Base-by-base conservation (phyloP, 2,888 invertebrate genomes). In the Drosophila fulvimacula region DNA sequence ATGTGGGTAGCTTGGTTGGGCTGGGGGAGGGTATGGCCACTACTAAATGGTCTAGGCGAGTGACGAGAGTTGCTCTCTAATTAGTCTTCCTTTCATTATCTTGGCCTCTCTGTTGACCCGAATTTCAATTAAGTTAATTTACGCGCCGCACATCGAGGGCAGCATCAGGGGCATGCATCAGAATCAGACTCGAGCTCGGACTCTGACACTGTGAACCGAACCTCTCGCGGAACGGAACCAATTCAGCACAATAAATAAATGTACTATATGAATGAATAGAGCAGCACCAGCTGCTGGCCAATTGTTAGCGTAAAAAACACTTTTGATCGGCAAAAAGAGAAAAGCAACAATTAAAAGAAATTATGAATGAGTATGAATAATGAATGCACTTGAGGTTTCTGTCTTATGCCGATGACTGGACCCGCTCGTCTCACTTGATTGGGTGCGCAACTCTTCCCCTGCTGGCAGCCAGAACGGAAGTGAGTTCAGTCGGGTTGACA, bases 51-150 rank as follows among this genome's bases (percentile, higher is more conserved):
- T 32, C 51, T 62, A 62, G 51, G 44, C 62, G 38, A 55, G n/a
- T 19, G 65, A 63, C 59, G 67, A 78, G 79, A 74, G 78, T 76
- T 79, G 80, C 83, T 86, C 91, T 90, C 91, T 92, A 92, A 92
- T 92, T 92, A 91, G 91, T 92, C 52, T 52, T 90, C 91, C 91
- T 90, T 91, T 85, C 91, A 91, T 91, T 90, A 91, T 90, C 88
- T 91, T 92, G 92, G 92, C 92, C 92, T 91, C 92, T 92, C 91
- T 92, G 92, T 92, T 92, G 92, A 92, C 92, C 92, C 92, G 92
- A 92, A 92, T 92, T 92, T 91, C 92, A 92, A 92, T 92, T 92
- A 92, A 92, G 87, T 89, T 90, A 91, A 92, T 91, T 92, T 90
- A 90, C 85, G 81, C 87, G 79, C 82, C 76, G 69, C 76, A 76